phyloP scores from a whole-genome alignment of 2,888 invertebrate genomes.

The Noctua pronuba region DNA sequence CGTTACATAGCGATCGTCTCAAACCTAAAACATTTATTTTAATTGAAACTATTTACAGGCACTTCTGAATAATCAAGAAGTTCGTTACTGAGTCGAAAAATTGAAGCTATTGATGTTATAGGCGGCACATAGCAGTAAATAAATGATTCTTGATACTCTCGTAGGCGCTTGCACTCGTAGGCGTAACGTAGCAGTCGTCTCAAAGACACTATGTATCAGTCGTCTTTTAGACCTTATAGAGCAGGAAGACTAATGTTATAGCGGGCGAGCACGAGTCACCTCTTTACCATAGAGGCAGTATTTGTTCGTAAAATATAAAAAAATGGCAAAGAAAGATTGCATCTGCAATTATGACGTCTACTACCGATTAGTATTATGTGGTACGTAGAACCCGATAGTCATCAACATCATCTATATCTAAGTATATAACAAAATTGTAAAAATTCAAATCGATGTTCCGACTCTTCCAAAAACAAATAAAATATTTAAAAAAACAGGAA shows the following conservation, averaged over 20 bases:
- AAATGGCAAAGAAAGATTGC: not conserved
- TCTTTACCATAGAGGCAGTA: not conserved
- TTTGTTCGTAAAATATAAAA: not conserved
- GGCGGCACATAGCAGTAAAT: no score
- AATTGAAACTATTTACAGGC: not conserved
- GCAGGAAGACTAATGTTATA: not conserved
- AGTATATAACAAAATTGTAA: no score
- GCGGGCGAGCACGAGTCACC: no score
- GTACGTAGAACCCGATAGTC: slow-evolving; percentile 18
- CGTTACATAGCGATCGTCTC: no score
- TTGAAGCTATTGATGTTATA: no score
- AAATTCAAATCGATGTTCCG: no score
- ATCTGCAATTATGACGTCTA: not conserved
- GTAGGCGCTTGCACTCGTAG: no score
- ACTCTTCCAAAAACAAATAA: no score
- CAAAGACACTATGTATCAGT: not conserved
- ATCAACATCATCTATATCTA: not conserved
- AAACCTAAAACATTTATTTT: not conserved
- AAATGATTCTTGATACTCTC: no score
- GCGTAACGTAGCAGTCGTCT: no score
- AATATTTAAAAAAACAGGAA: no score
- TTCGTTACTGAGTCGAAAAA: not conserved
- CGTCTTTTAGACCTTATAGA: not conserved
- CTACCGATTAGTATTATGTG: slow-evolving; percentile 14
- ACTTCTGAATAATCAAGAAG: not conserved